Conservation (phyloP, 2,888 invertebrate genomes). For the Parasteatoda lunata region DNA sequence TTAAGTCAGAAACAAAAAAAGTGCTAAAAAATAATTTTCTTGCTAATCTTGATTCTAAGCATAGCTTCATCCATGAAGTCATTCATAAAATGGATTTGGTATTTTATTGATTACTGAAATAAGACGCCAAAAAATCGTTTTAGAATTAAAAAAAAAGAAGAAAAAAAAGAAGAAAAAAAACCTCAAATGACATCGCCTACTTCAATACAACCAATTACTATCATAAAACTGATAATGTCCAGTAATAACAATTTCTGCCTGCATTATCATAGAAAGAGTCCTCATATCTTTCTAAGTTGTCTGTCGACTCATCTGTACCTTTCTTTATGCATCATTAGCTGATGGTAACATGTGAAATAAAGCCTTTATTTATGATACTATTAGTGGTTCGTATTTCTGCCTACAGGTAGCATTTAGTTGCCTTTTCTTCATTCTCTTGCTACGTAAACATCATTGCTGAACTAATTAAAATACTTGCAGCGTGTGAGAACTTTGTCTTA, state of each 20-base stretch:
- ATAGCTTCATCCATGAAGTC: too few species aligned
- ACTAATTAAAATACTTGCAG: conserved; percentile 18
- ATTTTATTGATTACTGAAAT: too few species aligned
- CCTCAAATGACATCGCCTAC: neutral
- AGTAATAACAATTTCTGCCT: conserved; percentile 31
- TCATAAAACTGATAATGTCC: conserved; percentile 33
- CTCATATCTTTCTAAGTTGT: conserved; percentile 14
- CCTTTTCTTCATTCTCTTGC: neutral
- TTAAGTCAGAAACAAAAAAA: too few species aligned
- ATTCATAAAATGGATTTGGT: too few species aligned
- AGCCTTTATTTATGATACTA: conserved; percentile 40
- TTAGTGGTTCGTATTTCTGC: conserved; percentile 30
- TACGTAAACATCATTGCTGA: neutral
- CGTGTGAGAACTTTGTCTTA: conserved; percentile 9
- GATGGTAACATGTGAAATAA: conserved; percentile 5
- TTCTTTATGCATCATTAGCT: conserved; percentile 10
- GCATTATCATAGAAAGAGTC: conserved; percentile 9
- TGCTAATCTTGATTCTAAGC: too few species aligned
- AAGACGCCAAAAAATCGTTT: too few species aligned
- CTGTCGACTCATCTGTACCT: conserved; percentile 3
- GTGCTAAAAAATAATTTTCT: too few species aligned
- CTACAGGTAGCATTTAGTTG: conserved; percentile 27
- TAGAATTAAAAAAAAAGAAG: neutral
- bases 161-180: neutral
- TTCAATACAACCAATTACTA: conserved; percentile 22